These are phyloP conservation scores for Eupsittula cactorum DNA, from an alignment of 2,113 vertebrate genomes.

Conservation along the genomic window DNA sequence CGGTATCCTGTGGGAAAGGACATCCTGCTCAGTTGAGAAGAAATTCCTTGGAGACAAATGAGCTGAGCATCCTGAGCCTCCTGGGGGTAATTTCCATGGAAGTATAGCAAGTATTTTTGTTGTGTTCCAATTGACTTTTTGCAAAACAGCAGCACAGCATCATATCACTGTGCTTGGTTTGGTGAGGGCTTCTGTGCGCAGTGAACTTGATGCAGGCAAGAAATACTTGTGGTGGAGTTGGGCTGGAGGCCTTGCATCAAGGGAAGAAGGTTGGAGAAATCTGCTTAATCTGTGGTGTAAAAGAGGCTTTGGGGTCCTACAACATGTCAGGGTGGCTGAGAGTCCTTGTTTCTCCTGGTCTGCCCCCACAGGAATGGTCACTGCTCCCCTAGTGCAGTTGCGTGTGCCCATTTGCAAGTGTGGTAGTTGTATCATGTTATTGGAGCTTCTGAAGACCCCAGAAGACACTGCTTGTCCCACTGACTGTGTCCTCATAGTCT, in stretches of 20 bases:
- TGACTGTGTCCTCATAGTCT: background rate
- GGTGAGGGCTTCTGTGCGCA: background rate
- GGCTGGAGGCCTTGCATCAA: background rate
- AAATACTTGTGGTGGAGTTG: background rate
- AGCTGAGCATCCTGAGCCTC: background rate
- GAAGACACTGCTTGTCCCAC: background rate
- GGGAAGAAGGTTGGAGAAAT: background rate
- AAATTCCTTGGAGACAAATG: background rate
- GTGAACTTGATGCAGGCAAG: fast-evolving
- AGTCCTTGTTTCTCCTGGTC: background rate
- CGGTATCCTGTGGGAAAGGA: background rate
- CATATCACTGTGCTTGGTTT: background rate
- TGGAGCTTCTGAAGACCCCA: background rate
- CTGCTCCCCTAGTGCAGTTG: fast-evolving
- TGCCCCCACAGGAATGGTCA: background rate
- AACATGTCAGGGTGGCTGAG: background rate
- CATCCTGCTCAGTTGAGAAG: background rate
- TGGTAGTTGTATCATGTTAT: background rate
- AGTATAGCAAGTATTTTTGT: background rate
- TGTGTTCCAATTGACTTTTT: background rate
- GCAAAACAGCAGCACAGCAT: background rate
- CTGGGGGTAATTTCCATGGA: background rate
- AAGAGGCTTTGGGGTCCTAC: background rate
- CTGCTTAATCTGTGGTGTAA: background rate
- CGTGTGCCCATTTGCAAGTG: fast-evolving